These are phyloP conservation scores for Micromussa lordhowensis DNA, from an alignment of 92 coral and sea anemone species.

Conservation along the genomic window DNA sequence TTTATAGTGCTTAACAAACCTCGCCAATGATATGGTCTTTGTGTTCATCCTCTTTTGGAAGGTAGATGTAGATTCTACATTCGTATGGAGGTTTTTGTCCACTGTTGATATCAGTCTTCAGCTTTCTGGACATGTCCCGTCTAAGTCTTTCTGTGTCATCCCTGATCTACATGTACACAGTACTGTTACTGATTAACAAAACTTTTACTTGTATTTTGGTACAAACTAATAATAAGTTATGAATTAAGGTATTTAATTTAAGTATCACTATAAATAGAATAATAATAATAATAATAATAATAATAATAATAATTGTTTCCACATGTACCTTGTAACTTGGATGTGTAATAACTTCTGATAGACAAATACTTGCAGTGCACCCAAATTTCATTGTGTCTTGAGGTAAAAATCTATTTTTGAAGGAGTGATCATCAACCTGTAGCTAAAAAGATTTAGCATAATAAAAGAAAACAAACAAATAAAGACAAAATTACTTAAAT, in stretches of 20 bases:
- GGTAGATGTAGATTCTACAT: constrained; percentile 52
- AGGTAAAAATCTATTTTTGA: constrained; percentile 51
- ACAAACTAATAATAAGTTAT: background rate
- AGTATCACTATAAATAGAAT: no score
- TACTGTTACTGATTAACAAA: background rate
- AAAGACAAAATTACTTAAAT: background rate
- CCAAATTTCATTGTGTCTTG: constrained; percentile 72
- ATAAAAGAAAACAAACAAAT: background rate
- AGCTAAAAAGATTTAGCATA: background rate
- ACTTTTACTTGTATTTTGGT: background rate
- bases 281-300: no score
- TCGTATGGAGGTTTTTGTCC: constrained; percentile 56
- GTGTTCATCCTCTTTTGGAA: constrained; percentile 71
- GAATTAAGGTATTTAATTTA: background rate
- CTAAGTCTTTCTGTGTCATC: constrained; percentile 55
- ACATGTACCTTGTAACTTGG: constrained; percentile 48
- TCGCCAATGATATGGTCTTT: constrained; percentile 66
- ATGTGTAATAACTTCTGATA: constrained; percentile 58
- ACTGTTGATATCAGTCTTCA: constrained; percentile 40
- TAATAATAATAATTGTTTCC: no score
- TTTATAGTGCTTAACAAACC: constrained; percentile 50
- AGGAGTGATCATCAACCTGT: constrained; percentile 64
- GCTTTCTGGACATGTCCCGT: constrained; percentile 68
- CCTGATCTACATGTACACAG: constrained; percentile 46
- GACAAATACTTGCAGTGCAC: constrained; percentile 58